Percentiles rank a stretch among this genome's conserved stretches.
Conservation (phyloP, 2,113 vertebrate species). For the Callipepla californica region DNA sequence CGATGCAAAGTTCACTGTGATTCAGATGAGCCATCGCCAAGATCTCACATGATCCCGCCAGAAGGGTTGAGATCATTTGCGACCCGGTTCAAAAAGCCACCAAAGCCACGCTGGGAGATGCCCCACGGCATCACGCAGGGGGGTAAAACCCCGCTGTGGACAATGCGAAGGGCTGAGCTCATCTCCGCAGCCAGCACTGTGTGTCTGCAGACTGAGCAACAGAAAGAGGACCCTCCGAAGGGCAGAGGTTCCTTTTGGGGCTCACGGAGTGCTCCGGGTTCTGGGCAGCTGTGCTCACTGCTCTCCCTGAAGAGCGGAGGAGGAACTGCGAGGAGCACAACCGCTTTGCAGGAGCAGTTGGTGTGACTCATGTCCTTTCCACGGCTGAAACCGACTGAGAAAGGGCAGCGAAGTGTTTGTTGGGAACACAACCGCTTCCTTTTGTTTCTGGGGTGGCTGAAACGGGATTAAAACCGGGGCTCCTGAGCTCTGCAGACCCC, state of each 20-base stretch:
- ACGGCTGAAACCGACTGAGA: background rate
- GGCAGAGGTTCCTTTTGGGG: background rate
- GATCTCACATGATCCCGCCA: background rate
- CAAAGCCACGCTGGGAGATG: background rate
- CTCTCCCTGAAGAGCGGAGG: too few species aligned
- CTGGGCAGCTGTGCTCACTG: too few species aligned
- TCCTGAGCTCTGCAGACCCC: background rate
- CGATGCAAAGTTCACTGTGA: background rate
- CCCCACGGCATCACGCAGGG: accelerated
- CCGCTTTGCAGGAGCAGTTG: background rate
- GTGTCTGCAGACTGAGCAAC: accelerated
- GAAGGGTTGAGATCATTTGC: background rate
- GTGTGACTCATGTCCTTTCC: background rate
- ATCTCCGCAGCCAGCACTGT: accelerated
- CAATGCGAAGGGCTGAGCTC: background rate
- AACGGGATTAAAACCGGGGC: background rate
- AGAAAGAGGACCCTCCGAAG: background rate
- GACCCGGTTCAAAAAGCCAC: background rate
- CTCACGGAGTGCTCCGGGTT: too few species aligned
- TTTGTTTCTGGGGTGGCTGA: background rate
- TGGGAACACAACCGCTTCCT: background rate
- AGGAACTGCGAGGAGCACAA: background rate
- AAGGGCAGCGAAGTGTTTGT: background rate
- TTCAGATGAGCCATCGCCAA: background rate
- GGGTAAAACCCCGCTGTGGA: background rate